phyloP scores from a whole-genome alignment of 2,888 invertebrate genomes.

The Balanococcus diminutus region DNA sequence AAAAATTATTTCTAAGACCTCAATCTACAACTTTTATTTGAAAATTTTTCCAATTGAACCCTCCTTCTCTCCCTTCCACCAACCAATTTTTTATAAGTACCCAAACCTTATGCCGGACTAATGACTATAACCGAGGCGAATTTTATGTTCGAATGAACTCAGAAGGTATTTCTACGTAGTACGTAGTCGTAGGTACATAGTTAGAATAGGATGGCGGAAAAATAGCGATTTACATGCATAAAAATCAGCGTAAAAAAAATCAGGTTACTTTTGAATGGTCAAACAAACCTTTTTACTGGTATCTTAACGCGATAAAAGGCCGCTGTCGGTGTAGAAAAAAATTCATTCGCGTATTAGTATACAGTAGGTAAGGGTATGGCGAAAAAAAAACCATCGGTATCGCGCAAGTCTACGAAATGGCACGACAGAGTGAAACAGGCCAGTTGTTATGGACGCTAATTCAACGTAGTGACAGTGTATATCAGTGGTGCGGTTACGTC shows the following conservation, averaged over 20 bases:
- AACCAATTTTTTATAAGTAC: too few species aligned
- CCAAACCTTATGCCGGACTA: too few species aligned
- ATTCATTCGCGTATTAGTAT: neutral
- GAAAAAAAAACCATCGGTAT: neutral
- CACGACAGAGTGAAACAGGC: neutral
- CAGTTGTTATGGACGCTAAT: conserved; percentile 23
- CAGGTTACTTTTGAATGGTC: conserved; percentile 13
- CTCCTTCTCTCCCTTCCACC: too few species aligned
- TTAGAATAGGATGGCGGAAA: neutral
- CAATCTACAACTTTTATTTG: too few species aligned
- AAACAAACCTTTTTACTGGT: conserved; percentile 32
- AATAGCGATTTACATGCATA: neutral
- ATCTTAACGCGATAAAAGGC: neutral
- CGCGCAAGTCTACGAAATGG: neutral
- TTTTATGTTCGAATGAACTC: neutral
- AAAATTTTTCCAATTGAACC: too few species aligned
- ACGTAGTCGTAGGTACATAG: neutral
- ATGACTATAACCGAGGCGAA: neutral
- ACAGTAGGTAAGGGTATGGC: neutral
- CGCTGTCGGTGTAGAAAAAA: neutral
- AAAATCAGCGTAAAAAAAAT: conserved; percentile 15
- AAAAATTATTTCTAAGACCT: too few species aligned
- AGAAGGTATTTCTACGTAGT: too few species aligned
- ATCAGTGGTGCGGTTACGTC: conserved; percentile 31
- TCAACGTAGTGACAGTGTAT: conserved; percentile 7